These are phyloP conservation scores for Agonopterix alstromeriana DNA, from an alignment of 2,888 invertebrate genomes.

Conservation along the genomic window DNA sequence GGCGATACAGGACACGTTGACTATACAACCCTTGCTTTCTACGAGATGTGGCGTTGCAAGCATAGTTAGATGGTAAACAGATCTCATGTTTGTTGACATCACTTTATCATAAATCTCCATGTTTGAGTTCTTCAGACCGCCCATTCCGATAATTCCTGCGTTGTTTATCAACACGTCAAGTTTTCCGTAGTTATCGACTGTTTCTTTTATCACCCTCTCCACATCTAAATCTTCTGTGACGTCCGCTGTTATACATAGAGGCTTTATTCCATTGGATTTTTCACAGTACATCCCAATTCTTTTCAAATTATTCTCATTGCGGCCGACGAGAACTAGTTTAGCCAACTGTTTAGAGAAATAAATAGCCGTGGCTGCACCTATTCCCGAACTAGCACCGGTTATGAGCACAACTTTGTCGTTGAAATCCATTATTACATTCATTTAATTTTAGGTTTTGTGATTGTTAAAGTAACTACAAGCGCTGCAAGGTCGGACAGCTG, in stretches of 20 bases:
- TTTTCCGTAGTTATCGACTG: conserved; percentile 81
- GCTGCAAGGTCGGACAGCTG: no score
- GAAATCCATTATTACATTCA: conserved; percentile 65
- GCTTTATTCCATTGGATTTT: conserved; percentile 71
- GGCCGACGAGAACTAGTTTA: conserved; percentile 78
- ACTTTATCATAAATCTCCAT: conserved; percentile 90
- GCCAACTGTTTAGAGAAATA: conserved; percentile 81
- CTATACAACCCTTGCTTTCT: conserved; percentile 87
- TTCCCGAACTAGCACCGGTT: conserved; percentile 85
- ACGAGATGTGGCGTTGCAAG: conserved; percentile 89
- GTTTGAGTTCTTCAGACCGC: conserved; percentile 87
- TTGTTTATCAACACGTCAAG: conserved; percentile 90
- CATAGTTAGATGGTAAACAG: conserved; percentile 88
- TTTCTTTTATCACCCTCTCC: conserved; percentile 80
- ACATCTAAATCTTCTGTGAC: conserved; percentile 81
- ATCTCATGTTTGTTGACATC: conserved; percentile 90
- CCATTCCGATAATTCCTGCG: conserved; percentile 87
- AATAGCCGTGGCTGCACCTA: conserved; percentile 83
- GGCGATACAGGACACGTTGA: conserved; percentile 94
- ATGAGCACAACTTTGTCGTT: conserved; percentile 78
- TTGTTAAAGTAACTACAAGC: no score
- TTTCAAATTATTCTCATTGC: conserved; percentile 50
- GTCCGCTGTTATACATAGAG: conserved; percentile 78
- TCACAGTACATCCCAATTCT: conserved; percentile 67
- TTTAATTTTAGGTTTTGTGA: no score